These are phyloP conservation scores for Melanaphis sacchari DNA, from an alignment of 1,140 invertebrate species.

Conservation along the genomic window DNA sequence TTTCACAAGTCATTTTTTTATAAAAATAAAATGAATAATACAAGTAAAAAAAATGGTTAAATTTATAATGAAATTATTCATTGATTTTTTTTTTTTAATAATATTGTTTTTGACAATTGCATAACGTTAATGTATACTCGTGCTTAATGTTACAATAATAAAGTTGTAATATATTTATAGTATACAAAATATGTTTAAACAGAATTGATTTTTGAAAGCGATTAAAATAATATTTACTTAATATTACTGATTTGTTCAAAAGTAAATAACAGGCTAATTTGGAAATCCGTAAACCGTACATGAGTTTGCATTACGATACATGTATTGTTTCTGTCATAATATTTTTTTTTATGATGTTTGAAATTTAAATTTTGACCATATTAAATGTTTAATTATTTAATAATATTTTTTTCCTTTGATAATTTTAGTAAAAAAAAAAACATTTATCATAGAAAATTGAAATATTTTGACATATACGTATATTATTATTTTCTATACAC, in stretches of 20 bases:
- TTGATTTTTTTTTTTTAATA: too few species aligned
- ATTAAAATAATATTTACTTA: not conserved
- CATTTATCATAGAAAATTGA: too few species aligned
- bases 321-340: too few species aligned
- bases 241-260: not conserved
- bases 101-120: not conserved
- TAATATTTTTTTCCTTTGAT: too few species aligned
- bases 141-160: not conserved
- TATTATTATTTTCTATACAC: too few species aligned
- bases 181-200: not conserved
- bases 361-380: not conserved
- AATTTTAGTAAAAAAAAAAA: too few species aligned
- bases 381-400: not conserved
- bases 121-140: not conserved
- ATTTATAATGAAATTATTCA: not conserved
- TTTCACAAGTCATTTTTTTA: not conserved
- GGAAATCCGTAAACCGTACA: not conserved
- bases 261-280: not conserved
- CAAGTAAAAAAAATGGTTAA: not conserved
- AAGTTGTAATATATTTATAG: not conserved
- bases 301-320: not conserved
- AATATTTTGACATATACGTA: too few species aligned
- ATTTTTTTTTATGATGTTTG: not conserved
- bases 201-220: not conserved
- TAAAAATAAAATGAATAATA: not conserved